Percentiles rank a stretch among this genome's conserved stretches.
These are phyloP conservation scores for Cotesia congregata DNA, from an alignment of 2,888 invertebrate genomes.

Conservation along the genomic window DNA sequence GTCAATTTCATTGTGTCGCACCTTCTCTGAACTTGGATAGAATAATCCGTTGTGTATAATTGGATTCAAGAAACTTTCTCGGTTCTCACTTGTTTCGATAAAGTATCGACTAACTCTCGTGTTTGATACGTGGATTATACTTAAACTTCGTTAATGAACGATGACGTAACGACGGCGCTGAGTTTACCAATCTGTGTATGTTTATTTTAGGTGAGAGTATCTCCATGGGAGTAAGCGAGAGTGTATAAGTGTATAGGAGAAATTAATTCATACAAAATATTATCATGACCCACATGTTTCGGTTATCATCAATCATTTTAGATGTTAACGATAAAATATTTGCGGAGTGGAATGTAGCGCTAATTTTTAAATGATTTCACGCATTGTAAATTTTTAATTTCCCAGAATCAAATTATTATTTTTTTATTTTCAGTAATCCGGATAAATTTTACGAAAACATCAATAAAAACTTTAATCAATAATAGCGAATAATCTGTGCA, in stretches of 20 bases:
- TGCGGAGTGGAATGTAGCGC: not conserved
- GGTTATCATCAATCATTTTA: not conserved
- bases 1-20: constrained; percentile 8
- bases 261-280: not conserved
- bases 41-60: constrained; percentile 31
- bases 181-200: constrained; percentile 10
- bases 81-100: constrained; percentile 25
- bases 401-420: not conserved
- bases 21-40: constrained; percentile 17
- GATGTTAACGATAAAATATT: not conserved
- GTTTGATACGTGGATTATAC: constrained; percentile 21
- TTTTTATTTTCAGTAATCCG: not conserved
- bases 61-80: constrained; percentile 26
- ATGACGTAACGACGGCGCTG: not conserved
- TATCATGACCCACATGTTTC: not conserved
- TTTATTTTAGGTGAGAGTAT: not conserved
- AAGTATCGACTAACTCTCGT: constrained; percentile 26
- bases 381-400: not conserved
- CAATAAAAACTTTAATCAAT: not conserved
- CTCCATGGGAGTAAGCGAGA: not conserved
- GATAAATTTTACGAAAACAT: not conserved
- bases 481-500: not conserved
- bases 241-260: not conserved
- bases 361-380: not conserved
- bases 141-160: constrained; percentile 27